phyloP scores from a whole-genome alignment of 1,140 invertebrate genomes.

The Drosophila subpulchrella region DNA sequence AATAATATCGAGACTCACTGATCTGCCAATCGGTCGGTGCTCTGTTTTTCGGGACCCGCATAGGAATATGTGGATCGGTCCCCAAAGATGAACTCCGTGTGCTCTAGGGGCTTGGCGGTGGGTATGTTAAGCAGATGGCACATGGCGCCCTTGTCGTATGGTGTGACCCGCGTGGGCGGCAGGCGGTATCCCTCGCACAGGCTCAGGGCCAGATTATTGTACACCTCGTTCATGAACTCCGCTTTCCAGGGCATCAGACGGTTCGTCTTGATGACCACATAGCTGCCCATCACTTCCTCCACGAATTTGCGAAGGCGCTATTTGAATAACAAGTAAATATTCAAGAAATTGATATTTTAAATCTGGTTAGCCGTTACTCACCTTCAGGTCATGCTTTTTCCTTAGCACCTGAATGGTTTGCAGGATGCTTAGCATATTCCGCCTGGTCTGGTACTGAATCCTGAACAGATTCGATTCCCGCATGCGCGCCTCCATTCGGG shows the following conservation, averaged over 20 bases:
- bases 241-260: constrained; percentile 78
- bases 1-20: constrained; percentile 26
- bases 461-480: constrained; percentile 56
- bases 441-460: constrained; percentile 74
- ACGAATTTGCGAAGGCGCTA: constrained; percentile 61
- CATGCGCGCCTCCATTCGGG: constrained; percentile 5
- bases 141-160: constrained; percentile 58
- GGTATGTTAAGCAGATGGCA: constrained; percentile 50
- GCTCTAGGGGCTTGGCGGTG: constrained; percentile 41
- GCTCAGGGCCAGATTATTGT: constrained; percentile 71
- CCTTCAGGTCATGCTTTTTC: constrained; percentile 37
- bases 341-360: too few relatives aligned
- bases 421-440: constrained; percentile 72
- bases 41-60: neutral
- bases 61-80: constrained; percentile 53
- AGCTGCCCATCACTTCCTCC: constrained; percentile 70
- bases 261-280: constrained; percentile 68
- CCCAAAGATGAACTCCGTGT: constrained; percentile 62
- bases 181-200: constrained; percentile 51
- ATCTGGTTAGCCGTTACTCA: constrained; percentile 10
- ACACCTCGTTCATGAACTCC: constrained; percentile 80
- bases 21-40: constrained; percentile 22
- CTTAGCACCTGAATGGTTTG: constrained; percentile 48
- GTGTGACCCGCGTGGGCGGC: constrained; percentile 39
- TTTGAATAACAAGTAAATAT: neutral